These are phyloP conservation scores for Hormaphis cornu DNA, from an alignment of 1,140 invertebrate species.

Conservation along the genomic window DNA sequence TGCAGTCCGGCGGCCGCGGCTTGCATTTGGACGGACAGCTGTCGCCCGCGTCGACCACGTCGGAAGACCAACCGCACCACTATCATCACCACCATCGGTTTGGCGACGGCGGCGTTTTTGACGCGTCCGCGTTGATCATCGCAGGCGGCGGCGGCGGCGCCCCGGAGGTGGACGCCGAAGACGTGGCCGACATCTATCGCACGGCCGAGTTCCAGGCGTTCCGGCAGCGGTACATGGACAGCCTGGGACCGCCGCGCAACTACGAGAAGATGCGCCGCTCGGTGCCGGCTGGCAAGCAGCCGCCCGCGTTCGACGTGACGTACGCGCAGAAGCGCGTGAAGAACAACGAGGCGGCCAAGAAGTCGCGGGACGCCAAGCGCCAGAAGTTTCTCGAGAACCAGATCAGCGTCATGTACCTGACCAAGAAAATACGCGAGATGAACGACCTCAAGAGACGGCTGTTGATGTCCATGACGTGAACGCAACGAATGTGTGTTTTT, in stretches of 20 bases:
- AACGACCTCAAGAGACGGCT: slow-evolving; percentile 11
- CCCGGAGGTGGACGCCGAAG: not conserved
- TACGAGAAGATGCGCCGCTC: slow-evolving; percentile 10
- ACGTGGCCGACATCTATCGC: slow-evolving; percentile 2
- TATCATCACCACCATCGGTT: not conserved
- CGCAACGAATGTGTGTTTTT: too few relatives aligned
- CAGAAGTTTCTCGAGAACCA: slow-evolving; percentile 20
- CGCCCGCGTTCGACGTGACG: not conserved
- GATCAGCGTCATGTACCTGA: slow-evolving; percentile 23
- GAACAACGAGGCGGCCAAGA: slow-evolving; percentile 21
- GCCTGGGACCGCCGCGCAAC: slow-evolving; percentile 10
- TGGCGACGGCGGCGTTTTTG: not conserved
- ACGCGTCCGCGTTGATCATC: not conserved
- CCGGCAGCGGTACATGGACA: not conserved
- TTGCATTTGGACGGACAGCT: not conserved
- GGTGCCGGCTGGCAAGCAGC: not conserved
- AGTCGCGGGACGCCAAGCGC: slow-evolving; percentile 13
- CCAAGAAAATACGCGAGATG: slow-evolving; percentile 18
- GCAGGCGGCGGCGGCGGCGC: not conserved
- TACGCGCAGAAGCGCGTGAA: slow-evolving; percentile 18
- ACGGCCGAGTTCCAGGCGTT: slow-evolving; percentile 3
- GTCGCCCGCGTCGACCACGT: not conserved
- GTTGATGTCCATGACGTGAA: not conserved
- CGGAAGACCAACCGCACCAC: not conserved
- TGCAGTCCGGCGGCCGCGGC: not conserved